Evolutionary conservation across 2,113 vertebrate species (phyloP).

Genomic region (Mellivora capensis): DNA sequence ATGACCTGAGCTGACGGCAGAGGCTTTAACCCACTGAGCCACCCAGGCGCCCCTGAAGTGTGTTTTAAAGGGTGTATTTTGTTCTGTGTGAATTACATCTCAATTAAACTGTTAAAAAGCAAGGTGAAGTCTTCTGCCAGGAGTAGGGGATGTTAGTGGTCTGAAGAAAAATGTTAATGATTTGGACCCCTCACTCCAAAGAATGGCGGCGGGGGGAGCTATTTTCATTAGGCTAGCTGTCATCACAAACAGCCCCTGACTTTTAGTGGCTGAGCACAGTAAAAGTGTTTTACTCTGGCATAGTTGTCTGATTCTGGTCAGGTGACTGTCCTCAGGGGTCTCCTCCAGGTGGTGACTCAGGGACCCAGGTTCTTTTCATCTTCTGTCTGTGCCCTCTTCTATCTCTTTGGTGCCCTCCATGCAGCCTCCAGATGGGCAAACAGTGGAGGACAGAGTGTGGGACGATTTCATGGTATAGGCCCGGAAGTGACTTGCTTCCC

Average conservation of each 20-base stretch:
- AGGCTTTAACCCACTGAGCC: too few relatives aligned
- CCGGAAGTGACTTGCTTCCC: background rate
- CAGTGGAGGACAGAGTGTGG: background rate
- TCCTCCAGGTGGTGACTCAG: background rate
- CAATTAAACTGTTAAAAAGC: background rate
- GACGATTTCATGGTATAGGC: background rate
- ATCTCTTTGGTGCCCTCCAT: background rate
- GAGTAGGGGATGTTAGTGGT: background rate
- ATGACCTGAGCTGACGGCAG: too few relatives aligned
- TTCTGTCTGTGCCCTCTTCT: background rate
- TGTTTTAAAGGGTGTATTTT: background rate
- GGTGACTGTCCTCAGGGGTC: background rate
- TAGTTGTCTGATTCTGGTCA: background rate
- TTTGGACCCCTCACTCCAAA: background rate
- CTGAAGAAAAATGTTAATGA: background rate
- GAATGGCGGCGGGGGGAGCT: background rate
- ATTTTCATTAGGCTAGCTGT: background rate
- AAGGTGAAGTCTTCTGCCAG: background rate
- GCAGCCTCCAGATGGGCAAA: background rate
- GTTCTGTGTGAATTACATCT: background rate
- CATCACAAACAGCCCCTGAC: background rate
- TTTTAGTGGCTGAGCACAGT: background rate
- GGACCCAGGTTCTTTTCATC: background rate
- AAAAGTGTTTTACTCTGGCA: background rate
- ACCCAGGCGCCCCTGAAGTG: background rate